These are phyloP conservation scores for Cyprinodon tularosa DNA, from an alignment of 2,113 vertebrate genomes.

Conservation along the genomic window DNA sequence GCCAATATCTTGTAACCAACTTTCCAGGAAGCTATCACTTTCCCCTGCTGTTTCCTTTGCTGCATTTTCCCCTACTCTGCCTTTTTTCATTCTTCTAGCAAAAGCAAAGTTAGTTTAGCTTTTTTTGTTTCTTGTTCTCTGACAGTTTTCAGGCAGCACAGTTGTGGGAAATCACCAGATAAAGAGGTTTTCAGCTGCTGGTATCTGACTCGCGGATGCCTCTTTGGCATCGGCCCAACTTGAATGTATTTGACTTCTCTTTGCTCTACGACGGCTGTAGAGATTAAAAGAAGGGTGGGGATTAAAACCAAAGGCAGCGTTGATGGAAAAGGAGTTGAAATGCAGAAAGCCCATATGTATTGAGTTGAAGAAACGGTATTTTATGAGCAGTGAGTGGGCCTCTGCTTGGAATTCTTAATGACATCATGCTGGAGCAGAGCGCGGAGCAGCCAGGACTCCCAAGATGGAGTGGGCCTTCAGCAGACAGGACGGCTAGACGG, in stretches of 20 bases:
- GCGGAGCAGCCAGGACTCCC: constrained; percentile 23
- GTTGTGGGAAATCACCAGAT: constrained; percentile 46
- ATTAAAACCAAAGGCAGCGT: constrained; percentile 8
- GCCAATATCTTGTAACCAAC: constrained; percentile 48
- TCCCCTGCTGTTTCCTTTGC: constrained; percentile 30
- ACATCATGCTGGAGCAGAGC: constrained; percentile 70
- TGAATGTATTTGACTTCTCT: constrained; percentile 23
- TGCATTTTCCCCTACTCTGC: constrained; percentile 33
- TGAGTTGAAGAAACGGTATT: constrained; percentile 68
- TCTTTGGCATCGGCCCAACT: constrained; percentile 28
- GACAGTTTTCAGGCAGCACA: constrained; percentile 20
- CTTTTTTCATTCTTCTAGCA: constrained; percentile 32
- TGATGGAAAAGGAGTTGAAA: constrained; percentile 48
- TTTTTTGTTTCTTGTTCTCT: constrained; percentile 3
- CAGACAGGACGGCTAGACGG: constrained; percentile 45
- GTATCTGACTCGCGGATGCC: constrained; percentile 43
- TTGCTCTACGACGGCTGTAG: constrained; percentile 20
- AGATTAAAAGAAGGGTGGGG: constrained; percentile 20
- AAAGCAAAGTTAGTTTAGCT: constrained; percentile 6
- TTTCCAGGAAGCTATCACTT: constrained; percentile 64
- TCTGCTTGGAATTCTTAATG: constrained; percentile 79
- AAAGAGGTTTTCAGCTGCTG: constrained; percentile 20
- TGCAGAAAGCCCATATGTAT: constrained; percentile 69
- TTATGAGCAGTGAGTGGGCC: constrained; percentile 77
- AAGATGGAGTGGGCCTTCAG: constrained; percentile 52